phyloP scores from a whole-genome alignment of 2,888 invertebrate genomes.

The Cephus rjabovi region DNA sequence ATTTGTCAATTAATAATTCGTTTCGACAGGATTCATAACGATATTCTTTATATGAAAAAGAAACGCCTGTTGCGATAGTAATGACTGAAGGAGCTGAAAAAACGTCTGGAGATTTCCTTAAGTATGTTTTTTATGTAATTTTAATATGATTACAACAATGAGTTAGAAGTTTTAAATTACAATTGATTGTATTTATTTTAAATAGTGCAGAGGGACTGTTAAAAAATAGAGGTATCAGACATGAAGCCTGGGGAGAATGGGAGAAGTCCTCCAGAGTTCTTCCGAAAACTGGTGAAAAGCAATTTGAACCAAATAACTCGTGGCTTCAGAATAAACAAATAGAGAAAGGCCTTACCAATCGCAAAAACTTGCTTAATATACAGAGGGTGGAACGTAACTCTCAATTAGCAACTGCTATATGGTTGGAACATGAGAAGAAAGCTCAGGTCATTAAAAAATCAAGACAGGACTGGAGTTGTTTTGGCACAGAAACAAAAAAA shows the following conservation, averaged over 20 bases:
- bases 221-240: constrained; percentile 52
- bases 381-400: constrained; percentile 73
- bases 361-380: constrained; percentile 69
- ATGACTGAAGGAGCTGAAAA: neutral
- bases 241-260: constrained; percentile 51
- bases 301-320: constrained; percentile 69
- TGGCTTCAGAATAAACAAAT: constrained; percentile 74
- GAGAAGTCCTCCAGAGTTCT: constrained; percentile 67
- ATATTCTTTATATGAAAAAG: neutral
- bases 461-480: constrained; percentile 71
- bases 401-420: constrained; percentile 70
- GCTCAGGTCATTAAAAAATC: constrained; percentile 71
- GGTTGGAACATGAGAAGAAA: constrained; percentile 69
- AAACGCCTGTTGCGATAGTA: neutral
- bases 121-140: neutral
- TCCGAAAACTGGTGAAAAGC: constrained; percentile 70
- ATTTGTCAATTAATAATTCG: neutral
- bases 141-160: neutral
- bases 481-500: constrained; percentile 69
- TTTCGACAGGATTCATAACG: neutral
- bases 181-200: constrained; percentile 1
- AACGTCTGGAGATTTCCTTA: neutral
- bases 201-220: constrained; percentile 54
- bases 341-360: constrained; percentile 69
- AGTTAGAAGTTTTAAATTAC: neutral